These are phyloP conservation scores for Cheilosia scutellata DNA, from an alignment of 2,888 invertebrate species.

Conservation along the genomic window DNA sequence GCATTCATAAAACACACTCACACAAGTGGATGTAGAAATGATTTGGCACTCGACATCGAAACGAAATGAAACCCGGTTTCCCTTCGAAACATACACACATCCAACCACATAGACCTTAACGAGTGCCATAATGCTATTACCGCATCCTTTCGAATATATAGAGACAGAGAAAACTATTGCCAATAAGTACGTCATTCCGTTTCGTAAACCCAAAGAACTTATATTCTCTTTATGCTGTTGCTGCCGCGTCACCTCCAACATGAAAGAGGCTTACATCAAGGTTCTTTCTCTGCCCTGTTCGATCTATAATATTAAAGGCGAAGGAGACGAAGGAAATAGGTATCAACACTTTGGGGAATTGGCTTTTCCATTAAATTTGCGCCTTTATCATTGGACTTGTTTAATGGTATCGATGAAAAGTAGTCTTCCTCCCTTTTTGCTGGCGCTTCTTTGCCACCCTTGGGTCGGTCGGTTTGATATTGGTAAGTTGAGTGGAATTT, in stretches of 20 bases:
- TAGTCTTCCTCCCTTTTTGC: conserved; percentile 6
- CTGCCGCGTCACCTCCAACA: not conserved
- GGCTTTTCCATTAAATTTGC: conserved; percentile 71
- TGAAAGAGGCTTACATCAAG: conserved; percentile 40
- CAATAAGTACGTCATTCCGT: conserved; percentile 53
- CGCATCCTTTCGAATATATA: conserved; percentile 36
- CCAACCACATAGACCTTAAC: conserved; percentile 22
- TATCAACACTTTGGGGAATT: conserved; percentile 74
- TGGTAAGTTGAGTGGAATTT: conserved; percentile 64
- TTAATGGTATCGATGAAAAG: conserved; percentile 57
- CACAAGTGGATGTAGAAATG: conserved; percentile 71
- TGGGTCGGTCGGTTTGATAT: conserved; percentile 17
- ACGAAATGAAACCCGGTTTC: conserved; percentile 22
- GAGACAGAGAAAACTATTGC: conserved; percentile 51
- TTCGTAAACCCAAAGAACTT: conserved; percentile 33
- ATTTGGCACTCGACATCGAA: conserved; percentile 69
- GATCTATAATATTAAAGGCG: conserved; percentile 1
- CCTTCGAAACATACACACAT: conserved; percentile 45
- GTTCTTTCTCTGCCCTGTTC: conserved; percentile 34
- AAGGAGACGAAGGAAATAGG: conserved; percentile 46
- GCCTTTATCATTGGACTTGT: conserved; percentile 58
- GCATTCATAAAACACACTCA: conserved; percentile 56
- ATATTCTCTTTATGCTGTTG: conserved; percentile 21
- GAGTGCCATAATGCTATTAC: conserved; percentile 69
- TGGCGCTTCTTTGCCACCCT: conserved; percentile 12